Conservation (phyloP, 2,797 vertebrate genomes). For the Sebastes ruberrimus region DNA sequence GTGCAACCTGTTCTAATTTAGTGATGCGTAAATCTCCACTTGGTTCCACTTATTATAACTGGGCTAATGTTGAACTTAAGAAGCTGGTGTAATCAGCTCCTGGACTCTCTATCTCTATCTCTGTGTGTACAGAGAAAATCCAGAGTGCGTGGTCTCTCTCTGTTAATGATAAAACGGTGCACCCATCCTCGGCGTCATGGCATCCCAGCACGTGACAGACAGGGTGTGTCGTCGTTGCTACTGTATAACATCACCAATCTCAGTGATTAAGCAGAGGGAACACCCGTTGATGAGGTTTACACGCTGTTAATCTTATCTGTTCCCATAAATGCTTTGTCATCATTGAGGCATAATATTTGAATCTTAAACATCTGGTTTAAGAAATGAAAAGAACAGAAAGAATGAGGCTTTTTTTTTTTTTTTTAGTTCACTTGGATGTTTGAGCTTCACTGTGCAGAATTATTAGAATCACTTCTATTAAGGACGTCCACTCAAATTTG, state of each 20-base stretch:
- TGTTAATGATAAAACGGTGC: conserved; percentile 33
- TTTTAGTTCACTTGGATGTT: neutral
- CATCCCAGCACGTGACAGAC: neutral
- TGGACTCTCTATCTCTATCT: neutral
- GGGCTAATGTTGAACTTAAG: neutral
- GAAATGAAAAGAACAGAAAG: neutral
- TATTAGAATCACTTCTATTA: neutral
- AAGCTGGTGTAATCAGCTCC: neutral
- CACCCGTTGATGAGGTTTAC: too few relatives aligned
- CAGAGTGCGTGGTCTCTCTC: neutral
- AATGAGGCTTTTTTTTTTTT: neutral
- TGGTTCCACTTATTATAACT: neutral
- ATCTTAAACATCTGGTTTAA: neutral
- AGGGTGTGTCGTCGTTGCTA: neutral
- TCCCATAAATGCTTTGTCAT: neutral
- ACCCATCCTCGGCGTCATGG: neutral
- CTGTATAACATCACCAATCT: neutral
- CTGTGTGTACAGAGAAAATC: neutral
- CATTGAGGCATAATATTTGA: neutral
- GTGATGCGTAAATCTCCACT: neutral
- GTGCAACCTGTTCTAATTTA: neutral
- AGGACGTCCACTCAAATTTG: neutral
- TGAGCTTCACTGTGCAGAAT: neutral
- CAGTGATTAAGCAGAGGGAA: neutral
- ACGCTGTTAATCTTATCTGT: conserved; percentile 9